A percentile compares a stretch with the other conserved stretches of the same genome.
Evolutionary conservation across 2,888 invertebrate species (phyloP).

Genomic region (Podabrus alpinus): DNA sequence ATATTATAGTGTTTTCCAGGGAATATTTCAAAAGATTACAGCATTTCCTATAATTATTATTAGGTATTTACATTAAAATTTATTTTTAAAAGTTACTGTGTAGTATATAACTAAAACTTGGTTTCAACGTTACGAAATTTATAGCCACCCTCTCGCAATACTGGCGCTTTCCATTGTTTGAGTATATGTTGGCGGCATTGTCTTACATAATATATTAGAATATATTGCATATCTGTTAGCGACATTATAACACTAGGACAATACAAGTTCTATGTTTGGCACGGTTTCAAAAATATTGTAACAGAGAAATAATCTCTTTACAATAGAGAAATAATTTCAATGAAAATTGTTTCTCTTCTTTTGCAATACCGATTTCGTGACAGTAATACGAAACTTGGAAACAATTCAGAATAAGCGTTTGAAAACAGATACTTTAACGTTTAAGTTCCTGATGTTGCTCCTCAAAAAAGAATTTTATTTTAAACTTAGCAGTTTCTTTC

Average conservation of each 20-base stretch:
- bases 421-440: constrained; percentile 33
- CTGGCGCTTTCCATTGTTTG: constrained; percentile 25
- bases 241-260: constrained; percentile 49
- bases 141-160: constrained; percentile 22
- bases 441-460: constrained; percentile 23
- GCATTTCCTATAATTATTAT: not conserved
- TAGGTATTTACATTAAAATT: not conserved
- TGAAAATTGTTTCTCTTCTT: constrained; percentile 10
- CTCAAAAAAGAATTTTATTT: constrained; percentile 24
- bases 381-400: constrained; percentile 25
- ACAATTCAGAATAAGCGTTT: constrained; percentile 23
- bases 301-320: constrained; percentile 11
- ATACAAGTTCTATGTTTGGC: constrained; percentile 22
- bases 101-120: constrained; percentile 5
- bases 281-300: constrained; percentile 17
- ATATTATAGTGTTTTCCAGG: too few relatives aligned
- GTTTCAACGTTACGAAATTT: constrained; percentile 24
- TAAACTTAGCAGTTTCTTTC: constrained; percentile 27
- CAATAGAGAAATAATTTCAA: not conserved
- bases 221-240: constrained; percentile 39
- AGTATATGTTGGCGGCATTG: constrained; percentile 26
- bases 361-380: constrained; percentile 2
- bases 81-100: not conserved
- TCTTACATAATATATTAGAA: constrained; percentile 31
- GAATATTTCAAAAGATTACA: too few relatives aligned